phyloP scores from a whole-genome alignment of 2,797 vertebrate species.

The Rallus crepitans region DNA sequence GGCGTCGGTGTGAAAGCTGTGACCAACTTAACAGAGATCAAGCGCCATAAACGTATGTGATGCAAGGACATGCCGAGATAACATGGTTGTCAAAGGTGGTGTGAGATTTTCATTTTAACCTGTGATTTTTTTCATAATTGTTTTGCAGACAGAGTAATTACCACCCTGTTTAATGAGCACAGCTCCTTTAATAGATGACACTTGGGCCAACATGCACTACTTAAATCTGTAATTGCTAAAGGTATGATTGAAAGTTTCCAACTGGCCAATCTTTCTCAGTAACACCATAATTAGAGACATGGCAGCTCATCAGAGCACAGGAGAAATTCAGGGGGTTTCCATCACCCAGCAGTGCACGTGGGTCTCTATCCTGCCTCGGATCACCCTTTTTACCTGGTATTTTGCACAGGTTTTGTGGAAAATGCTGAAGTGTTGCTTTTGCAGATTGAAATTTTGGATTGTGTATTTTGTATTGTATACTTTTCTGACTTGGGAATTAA shows the following conservation, averaged over 20 bases:
- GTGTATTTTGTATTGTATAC: too few species aligned
- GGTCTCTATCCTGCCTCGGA: background rate
- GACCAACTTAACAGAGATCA: background rate
- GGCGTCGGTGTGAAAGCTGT: rapidly evolving
- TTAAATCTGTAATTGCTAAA: conserved; percentile 13
- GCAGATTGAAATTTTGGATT: too few species aligned
- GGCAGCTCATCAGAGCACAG: background rate
- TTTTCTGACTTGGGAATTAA: too few species aligned
- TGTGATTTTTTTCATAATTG: background rate
- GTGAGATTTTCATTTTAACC: background rate
- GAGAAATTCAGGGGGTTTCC: background rate
- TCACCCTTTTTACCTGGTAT: background rate
- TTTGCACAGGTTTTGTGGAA: background rate
- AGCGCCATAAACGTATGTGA: rapidly evolving
- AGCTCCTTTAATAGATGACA: conserved; percentile 2
- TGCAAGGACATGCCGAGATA: background rate
- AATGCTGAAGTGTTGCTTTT: too few species aligned
- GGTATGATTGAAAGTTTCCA: background rate
- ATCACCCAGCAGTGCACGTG: background rate
- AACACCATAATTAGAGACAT: background rate
- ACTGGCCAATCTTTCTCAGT: background rate
- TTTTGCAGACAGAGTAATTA: conserved; percentile 31
- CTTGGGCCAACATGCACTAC: conserved; percentile 2
- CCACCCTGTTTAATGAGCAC: background rate
- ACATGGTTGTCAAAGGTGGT: background rate